phyloP scores from a whole-genome alignment of 2,113 vertebrate species.

The Theristicus caerulescens region DNA sequence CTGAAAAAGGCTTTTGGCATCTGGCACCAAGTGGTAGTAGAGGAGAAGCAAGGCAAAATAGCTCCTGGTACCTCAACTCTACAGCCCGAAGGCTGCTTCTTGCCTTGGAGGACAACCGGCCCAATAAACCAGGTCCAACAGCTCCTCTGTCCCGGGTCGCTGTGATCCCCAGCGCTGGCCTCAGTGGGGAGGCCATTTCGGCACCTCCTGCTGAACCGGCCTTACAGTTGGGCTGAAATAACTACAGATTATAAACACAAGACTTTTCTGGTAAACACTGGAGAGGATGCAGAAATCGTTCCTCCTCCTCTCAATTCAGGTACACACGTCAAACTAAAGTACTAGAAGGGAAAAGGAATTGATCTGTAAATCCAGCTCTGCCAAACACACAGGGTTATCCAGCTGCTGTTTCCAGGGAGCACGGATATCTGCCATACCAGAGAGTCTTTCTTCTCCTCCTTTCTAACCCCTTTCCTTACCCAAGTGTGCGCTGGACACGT shows the following conservation, averaged over 20 bases:
- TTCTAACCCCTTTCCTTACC: background rate
- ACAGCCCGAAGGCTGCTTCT: background rate
- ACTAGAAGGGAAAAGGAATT: background rate
- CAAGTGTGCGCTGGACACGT: background rate
- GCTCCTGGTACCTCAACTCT: background rate
- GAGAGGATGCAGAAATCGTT: background rate
- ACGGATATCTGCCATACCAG: background rate
- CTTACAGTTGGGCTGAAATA: background rate
- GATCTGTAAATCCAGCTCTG: background rate
- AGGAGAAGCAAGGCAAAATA: background rate
- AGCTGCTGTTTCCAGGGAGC: background rate
- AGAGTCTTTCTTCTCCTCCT: background rate
- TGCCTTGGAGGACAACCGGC: background rate
- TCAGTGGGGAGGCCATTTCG: accelerated
- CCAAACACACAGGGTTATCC: background rate
- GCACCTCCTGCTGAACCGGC: background rate
- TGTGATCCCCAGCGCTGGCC: accelerated
- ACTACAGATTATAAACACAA: background rate
- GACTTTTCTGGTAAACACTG: background rate
- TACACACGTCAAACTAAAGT: background rate
- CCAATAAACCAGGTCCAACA: background rate
- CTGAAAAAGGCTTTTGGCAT: background rate
- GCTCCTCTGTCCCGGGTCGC: background rate
- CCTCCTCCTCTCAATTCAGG: background rate
- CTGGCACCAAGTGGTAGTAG: background rate